These are phyloP conservation scores for Punctoribates punctum DNA, from an alignment of 2,888 invertebrate species.

Conservation along the genomic window DNA sequence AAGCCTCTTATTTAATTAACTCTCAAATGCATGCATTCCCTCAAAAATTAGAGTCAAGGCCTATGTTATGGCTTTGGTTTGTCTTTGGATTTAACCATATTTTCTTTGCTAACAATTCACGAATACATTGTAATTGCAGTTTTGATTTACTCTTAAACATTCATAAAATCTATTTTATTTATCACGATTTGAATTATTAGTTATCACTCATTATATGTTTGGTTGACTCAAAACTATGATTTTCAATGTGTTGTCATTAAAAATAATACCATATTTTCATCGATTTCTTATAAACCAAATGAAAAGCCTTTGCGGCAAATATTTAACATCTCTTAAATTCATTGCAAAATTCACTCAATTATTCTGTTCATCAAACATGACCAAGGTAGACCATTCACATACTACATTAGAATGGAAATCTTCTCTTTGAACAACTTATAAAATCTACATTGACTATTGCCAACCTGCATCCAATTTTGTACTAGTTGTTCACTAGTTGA, in stretches of 20 bases:
- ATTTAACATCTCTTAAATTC: neutral
- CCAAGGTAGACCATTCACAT: no score
- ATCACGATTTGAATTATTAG: constrained; percentile 33
- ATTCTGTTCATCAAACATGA: no score
- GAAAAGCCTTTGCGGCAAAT: neutral
- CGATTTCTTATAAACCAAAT: neutral
- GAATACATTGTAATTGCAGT: constrained; percentile 28
- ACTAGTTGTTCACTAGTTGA: no score
- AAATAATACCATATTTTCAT: constrained; percentile 15
- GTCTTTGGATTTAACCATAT: neutral
- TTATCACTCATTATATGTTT: constrained; percentile 30
- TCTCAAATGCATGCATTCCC: neutral
- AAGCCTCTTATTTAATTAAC: constrained; percentile 30
- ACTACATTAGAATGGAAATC: no score
- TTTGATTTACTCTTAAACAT: constrained; percentile 15
- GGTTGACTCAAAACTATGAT: neutral
- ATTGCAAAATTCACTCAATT: no score
- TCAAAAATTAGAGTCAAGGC: constrained; percentile 3
- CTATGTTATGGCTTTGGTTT: neutral
- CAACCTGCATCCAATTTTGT: no score
- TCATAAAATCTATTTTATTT: constrained; percentile 5
- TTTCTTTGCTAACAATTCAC: constrained; percentile 10
- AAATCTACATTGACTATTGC: no score
- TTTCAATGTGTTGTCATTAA: constrained; percentile 20
- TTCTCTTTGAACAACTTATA: no score